Percentiles rank a stretch among this genome's conserved stretches.
Conservation (phyloP, 1,140 invertebrate genomes). For the Branchinecta lynchi region DNA sequence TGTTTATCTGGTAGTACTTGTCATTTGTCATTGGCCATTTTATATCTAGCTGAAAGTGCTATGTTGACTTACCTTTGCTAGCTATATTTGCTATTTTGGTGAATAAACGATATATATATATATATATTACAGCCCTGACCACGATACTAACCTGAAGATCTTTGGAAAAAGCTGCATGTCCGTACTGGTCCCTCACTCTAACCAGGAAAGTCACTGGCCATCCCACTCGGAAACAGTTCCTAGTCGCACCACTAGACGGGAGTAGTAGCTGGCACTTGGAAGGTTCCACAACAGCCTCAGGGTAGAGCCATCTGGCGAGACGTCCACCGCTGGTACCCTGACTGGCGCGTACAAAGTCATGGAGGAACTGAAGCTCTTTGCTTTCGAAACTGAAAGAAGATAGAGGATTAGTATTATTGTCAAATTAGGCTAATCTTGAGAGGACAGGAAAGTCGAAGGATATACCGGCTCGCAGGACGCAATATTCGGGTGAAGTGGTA, state of each 20-base stretch:
- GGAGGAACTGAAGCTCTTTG: constrained; percentile 82
- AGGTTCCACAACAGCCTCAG: constrained; percentile 78
- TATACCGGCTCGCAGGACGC: too few relatives aligned
- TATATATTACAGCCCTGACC: too few relatives aligned
- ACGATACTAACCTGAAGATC: constrained; percentile 53
- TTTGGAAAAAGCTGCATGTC: constrained; percentile 46
- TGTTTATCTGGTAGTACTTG: too few relatives aligned
- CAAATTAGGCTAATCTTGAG: too few relatives aligned
- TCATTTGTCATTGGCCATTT: too few relatives aligned
- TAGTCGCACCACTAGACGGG: constrained; percentile 29
- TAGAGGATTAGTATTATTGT: too few relatives aligned
- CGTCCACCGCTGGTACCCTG: constrained; percentile 76
- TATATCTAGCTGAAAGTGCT: too few relatives aligned
- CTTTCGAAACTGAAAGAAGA: constrained; percentile 16
- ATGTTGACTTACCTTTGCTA: too few relatives aligned
- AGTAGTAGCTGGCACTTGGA: constrained; percentile 64
- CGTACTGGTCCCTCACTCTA: constrained; percentile 79
- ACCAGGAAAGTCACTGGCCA: constrained; percentile 66
- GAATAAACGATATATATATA: too few relatives aligned
- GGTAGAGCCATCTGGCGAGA: constrained; percentile 83
- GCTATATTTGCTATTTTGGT: too few relatives aligned
- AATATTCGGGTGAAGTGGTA: too few relatives aligned
- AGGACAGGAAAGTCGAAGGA: too few relatives aligned
- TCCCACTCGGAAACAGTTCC: constrained; percentile 52
- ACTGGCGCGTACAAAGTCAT: constrained; percentile 74